phyloP scores from a whole-genome alignment of 2,113 vertebrate species.

The Myxocyprinus asiaticus region DNA sequence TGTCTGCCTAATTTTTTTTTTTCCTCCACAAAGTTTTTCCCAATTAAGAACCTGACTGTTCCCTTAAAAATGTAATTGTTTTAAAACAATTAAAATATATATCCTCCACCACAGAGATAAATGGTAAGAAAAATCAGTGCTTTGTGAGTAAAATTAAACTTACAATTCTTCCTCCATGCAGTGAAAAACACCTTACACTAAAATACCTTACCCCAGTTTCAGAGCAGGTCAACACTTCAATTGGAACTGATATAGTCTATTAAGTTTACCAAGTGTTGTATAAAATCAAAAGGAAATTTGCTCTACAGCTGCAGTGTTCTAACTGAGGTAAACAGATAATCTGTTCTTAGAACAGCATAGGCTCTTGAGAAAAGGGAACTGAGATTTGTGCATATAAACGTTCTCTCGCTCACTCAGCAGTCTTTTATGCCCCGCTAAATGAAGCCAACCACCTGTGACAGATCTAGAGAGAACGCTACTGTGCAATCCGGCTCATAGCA shows the following conservation, averaged over 20 bases:
- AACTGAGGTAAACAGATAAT: constrained; percentile 53
- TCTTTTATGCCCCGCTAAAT: not conserved
- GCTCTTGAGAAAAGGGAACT: constrained; percentile 8
- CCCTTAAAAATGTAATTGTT: too few relatives aligned
- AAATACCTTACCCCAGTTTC: constrained; percentile 30
- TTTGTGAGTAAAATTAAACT: constrained; percentile 24
- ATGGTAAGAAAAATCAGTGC: constrained; percentile 24
- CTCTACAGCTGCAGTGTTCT: constrained; percentile 18
- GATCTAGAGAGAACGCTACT: not conserved
- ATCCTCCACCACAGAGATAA: not conserved
- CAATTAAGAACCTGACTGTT: too few relatives aligned
- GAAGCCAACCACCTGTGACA: constrained; percentile 22
- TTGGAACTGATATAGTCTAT: not conserved
- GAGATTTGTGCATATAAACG: not conserved
- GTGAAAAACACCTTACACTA: not conserved
- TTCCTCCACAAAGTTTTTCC: too few relatives aligned
- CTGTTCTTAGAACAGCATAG: constrained; percentile 23
- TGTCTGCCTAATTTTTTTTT: too few relatives aligned
- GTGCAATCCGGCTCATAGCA: not conserved
- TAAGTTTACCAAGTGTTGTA: not conserved
- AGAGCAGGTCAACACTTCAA: not conserved
- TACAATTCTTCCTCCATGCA: constrained; percentile 6
- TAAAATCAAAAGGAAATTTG: not conserved
- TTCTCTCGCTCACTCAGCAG: constrained; percentile 18
- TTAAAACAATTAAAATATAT: too few relatives aligned